Conservation (phyloP, 2,113 vertebrate genomes). For the Ceuthmochares aereus region DNA sequence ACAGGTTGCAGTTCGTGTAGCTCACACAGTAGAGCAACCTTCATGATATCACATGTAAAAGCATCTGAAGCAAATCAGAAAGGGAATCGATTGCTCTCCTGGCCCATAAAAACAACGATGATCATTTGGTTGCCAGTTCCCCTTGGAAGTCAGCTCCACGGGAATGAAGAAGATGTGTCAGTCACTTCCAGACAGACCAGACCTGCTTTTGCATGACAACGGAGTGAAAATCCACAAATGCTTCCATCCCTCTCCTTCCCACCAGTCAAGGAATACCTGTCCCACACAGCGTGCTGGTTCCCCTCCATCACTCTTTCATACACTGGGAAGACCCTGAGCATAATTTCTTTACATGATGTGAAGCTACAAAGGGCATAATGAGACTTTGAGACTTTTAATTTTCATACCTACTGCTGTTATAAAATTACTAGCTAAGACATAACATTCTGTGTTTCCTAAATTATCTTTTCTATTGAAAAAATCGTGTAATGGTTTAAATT, state of each 20-base stretch:
- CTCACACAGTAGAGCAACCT: neutral
- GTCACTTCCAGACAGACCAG: neutral
- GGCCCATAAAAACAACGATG: neutral
- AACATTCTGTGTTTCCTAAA: neutral
- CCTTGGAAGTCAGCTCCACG: neutral
- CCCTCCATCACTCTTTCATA: neutral
- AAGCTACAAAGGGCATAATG: neutral
- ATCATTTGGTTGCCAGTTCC: neutral
- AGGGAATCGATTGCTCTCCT: neutral
- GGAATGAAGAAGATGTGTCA: neutral
- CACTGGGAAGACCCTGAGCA: neutral
- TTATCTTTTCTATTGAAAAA: neutral
- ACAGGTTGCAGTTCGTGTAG: neutral
- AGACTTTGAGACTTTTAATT: neutral
- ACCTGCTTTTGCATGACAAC: neutral
- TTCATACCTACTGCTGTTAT: neutral
- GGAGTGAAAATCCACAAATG: neutral
- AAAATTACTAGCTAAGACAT: neutral
- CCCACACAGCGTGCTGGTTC: neutral
- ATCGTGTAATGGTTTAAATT: neutral
- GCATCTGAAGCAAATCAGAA: neutral
- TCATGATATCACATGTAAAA: neutral
- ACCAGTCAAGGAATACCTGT: neutral
- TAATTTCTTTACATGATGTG: neutral
- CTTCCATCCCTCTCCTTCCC: neutral